Evolutionary conservation across 2,113 vertebrate species (phyloP).

Genomic region (Leucosticte australis): DNA sequence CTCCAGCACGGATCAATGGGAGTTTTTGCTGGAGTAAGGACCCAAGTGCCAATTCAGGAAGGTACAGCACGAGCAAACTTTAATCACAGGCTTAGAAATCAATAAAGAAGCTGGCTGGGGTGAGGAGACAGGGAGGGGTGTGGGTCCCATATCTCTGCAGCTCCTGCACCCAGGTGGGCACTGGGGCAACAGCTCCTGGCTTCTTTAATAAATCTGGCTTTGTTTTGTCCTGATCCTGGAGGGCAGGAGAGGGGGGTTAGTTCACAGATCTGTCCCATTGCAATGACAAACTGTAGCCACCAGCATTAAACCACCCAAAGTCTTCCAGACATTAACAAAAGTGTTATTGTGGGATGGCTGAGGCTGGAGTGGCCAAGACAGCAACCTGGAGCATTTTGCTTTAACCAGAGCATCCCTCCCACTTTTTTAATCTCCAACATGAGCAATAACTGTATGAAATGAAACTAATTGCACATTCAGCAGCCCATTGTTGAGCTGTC

Average conservation of each 20-base stretch:
- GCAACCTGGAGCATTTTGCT: neutral
- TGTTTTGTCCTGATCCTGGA: neutral
- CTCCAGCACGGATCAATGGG: slow-evolving; percentile 11
- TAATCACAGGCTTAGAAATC: slow-evolving; percentile 34
- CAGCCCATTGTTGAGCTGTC: slow-evolving; percentile 3
- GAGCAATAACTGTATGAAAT: neutral
- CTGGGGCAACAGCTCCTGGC: neutral
- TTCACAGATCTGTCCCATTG: neutral
- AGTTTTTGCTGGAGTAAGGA: slow-evolving; percentile 32
- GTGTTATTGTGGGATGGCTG: neutral
- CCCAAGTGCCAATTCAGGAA: neutral
- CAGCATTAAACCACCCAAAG: neutral
- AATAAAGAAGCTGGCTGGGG: neutral
- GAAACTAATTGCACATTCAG: neutral
- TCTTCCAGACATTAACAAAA: neutral
- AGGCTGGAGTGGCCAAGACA: neutral
- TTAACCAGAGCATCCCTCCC: neutral
- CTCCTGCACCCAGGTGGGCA: fast-evolving
- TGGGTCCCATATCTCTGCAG: neutral
- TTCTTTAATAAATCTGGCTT: neutral
- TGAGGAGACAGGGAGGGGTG: neutral
- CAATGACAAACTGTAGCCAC: neutral
- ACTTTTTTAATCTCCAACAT: neutral
- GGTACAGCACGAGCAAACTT: neutral
- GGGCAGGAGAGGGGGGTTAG: neutral